Percentiles rank a stretch among this genome's conserved stretches.
Conservation (phyloP, 2,888 invertebrate genomes). For the Harpagoxenus sublaevis region DNA sequence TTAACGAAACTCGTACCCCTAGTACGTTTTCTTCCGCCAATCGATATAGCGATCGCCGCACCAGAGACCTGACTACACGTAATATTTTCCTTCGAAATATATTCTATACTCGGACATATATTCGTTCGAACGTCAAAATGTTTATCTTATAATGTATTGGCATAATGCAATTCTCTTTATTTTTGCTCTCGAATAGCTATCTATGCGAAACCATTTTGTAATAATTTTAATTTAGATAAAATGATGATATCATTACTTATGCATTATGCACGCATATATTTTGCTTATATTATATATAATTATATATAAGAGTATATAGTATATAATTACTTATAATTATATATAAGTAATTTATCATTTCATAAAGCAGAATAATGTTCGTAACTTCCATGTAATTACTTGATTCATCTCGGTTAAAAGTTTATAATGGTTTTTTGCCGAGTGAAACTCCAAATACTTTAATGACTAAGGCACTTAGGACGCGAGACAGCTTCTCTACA, state of each 20-base stretch:
- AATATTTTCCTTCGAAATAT: constrained; percentile 39
- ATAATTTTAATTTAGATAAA: background rate
- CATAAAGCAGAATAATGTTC: background rate
- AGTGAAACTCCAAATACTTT: constrained; percentile 31
- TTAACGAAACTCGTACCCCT: constrained; percentile 34
- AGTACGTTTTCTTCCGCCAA: background rate
- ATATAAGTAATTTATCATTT: background rate
- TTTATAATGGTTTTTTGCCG: constrained; percentile 4
- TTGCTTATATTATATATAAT: background rate
- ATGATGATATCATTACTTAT: background rate
- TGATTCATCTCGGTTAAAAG: background rate
- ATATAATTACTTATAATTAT: too few relatives aligned
- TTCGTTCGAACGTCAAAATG: background rate
- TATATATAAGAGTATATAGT: background rate
- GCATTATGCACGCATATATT: background rate
- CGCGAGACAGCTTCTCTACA: background rate
- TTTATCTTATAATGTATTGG: background rate
- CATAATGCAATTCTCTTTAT: background rate
- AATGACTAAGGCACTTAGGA: constrained; percentile 25
- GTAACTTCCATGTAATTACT: constrained; percentile 17
- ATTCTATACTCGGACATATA: background rate
- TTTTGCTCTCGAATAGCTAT: background rate
- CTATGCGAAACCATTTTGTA: background rate
- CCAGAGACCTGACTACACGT: background rate
- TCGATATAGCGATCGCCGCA: constrained; percentile 36